phyloP scores from a whole-genome alignment of 2,888 invertebrate species.

The Lamellibrachia satsuma region DNA sequence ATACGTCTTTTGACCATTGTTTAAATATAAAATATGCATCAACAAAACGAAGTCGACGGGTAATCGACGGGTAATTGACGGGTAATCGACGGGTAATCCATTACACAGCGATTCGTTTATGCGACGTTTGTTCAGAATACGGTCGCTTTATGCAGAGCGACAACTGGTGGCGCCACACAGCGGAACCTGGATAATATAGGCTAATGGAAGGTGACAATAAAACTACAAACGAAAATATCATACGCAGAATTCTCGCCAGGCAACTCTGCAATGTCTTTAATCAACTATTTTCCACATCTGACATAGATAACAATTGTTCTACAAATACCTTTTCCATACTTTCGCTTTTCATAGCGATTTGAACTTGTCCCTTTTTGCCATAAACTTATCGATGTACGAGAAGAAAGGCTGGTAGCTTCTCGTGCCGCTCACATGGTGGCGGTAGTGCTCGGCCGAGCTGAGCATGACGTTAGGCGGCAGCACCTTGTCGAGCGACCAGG shows the following conservation, averaged over 20 bases:
- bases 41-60: no score
- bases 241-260: neutral
- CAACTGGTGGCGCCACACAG: neutral
- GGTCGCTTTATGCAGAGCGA: neutral
- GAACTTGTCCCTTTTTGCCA: neutral
- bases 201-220: neutral
- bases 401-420: slow-evolving; percentile 58
- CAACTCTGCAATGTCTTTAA: neutral
- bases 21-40: no score
- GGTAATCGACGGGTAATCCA: no score
- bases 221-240: neutral
- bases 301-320: neutral
- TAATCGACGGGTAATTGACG: no score
- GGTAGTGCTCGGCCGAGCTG: slow-evolving; percentile 51
- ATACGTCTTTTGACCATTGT: no score
- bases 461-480: slow-evolving; percentile 51
- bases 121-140: neutral
- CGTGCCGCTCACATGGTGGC: slow-evolving; percentile 52
- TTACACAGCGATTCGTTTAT: no score
- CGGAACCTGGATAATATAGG: neutral
- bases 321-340: neutral
- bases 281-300: neutral
- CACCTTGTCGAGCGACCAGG: slow-evolving; percentile 53
- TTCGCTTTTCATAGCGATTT: neutral
- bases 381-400: slow-evolving; percentile 50